Evolutionary conservation across 2,888 invertebrate species (phyloP), one percentile per base, ranked within the genome.

Genomic region (Pseudococcus jackbeardsleyi): DNA sequence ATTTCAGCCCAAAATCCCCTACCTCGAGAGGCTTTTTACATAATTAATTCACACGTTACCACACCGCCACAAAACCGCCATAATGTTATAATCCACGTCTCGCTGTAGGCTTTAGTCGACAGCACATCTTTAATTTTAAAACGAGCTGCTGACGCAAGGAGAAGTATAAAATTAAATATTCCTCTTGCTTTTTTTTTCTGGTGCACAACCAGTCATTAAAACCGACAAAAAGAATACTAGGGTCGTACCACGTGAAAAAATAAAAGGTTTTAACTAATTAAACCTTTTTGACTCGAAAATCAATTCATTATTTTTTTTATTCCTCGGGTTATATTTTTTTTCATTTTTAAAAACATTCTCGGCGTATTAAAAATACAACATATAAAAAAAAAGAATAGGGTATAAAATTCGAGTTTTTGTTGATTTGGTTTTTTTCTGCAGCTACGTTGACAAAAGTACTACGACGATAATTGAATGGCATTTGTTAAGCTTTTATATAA

Each of bases 201-300:
- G 22, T 19, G 7, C 22, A 64, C 64, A 22, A 22, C 22, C 12
- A 22, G 64, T 64, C 22, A 64, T 64, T 64, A 64, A 64, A 64
- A 64, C 64, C 19, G 12, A 64, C 64, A 19, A 64, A 64, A 64
- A 64, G 22, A 64, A 64, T 22, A 64, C 64, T 11, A 4, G 22
- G 64, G 4, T 64, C 64, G 64, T 64, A 64, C 64, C 12, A 4
- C 19, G 19, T 64, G 22, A 64, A 64, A 59, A 64, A 64, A 64
- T 22, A 64, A 64, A 64, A 64, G 19, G 64, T 64, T 64, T 64
- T 64, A 64, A 64, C 64, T 64, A 64, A 64, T 64, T 64, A 64
- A 64, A 64, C 22, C 64, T 11, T 64, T 64, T 64, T 22, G 64
- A 64, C 64, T 64, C 22, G 64, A 11, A 64, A 64, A 64, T 64